Conservation (phyloP, 2,888 invertebrate species). For the Idaea straminata region DNA sequence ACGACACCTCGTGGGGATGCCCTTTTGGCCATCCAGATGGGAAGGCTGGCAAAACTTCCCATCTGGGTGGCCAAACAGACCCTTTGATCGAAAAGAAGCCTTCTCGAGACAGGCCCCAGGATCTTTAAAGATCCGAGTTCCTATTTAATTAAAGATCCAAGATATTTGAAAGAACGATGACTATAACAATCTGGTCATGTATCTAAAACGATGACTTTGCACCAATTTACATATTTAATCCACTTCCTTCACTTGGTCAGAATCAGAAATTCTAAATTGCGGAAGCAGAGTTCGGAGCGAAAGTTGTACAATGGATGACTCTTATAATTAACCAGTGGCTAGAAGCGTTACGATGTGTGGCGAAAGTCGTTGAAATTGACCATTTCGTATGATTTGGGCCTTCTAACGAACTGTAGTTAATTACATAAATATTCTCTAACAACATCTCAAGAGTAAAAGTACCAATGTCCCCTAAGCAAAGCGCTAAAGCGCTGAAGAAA, state of each 20-base stretch:
- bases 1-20: no score
- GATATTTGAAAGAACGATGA: not conserved
- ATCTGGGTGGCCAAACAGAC: no score
- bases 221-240: slow-evolving; percentile 3
- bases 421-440: not conserved
- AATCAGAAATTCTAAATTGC: slow-evolving; percentile 27
- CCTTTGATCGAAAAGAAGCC: no score
- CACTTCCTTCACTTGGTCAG: slow-evolving; percentile 15
- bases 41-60: no score
- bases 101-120: no score
- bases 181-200: not conserved
- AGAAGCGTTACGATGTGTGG: slow-evolving; percentile 38
- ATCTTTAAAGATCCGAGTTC: no score
- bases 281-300: slow-evolving; percentile 49
- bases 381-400: slow-evolving; percentile 16
- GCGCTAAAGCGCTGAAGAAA: no score
- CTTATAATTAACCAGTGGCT: slow-evolving; percentile 46
- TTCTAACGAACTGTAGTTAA: slow-evolving; percentile 2
- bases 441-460: not conserved
- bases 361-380: slow-evolving; percentile 55
- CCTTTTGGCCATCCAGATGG: no score
- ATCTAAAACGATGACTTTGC: not conserved
- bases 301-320: slow-evolving; percentile 59
- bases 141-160: no score
- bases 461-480: no score